These are phyloP conservation scores for Spisula solida DNA, from an alignment of 2,888 invertebrate genomes.

Conservation along the genomic window DNA sequence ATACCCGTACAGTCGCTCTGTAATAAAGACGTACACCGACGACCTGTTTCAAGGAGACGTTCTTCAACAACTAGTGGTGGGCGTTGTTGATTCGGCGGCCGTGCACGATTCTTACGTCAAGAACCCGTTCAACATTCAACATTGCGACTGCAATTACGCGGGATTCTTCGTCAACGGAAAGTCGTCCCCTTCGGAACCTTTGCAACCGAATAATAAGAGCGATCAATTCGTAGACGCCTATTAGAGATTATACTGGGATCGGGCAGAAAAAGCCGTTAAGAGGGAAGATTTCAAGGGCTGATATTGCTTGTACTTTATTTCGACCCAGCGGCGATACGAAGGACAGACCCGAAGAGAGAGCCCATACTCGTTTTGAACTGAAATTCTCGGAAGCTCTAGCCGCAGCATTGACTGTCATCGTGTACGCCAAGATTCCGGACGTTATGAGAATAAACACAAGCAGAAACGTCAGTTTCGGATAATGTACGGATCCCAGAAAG, in stretches of 20 bases:
- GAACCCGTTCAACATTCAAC: slow-evolving; percentile 52
- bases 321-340: slow-evolving; percentile 29
- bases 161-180: slow-evolving; percentile 53
- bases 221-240: slow-evolving; percentile 29
- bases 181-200: slow-evolving; percentile 44
- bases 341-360: slow-evolving; percentile 23
- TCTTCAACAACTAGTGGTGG: slow-evolving; percentile 52
- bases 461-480: slow-evolving; percentile 34
- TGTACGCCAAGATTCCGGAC: slow-evolving; percentile 44
- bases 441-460: slow-evolving; percentile 35
- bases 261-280: not conserved
- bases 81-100: slow-evolving; percentile 45
- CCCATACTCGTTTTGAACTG: slow-evolving; percentile 54
- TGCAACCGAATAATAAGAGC: slow-evolving; percentile 50
- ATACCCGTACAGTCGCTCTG: slow-evolving; percentile 54
- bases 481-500: too few species aligned
- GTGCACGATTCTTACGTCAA: slow-evolving; percentile 43
- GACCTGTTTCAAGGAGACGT: slow-evolving; percentile 57
- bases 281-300: slow-evolving; percentile 43
- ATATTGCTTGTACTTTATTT: slow-evolving; percentile 44
- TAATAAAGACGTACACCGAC: slow-evolving; percentile 53
- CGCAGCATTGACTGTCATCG: slow-evolving; percentile 40
- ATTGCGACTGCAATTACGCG: slow-evolving; percentile 48
- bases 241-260: slow-evolving; percentile 17
- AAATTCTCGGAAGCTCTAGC: slow-evolving; percentile 49